Conservation (phyloP, 2,797 vertebrate species). For the Tolypeutes matacus region DNA sequence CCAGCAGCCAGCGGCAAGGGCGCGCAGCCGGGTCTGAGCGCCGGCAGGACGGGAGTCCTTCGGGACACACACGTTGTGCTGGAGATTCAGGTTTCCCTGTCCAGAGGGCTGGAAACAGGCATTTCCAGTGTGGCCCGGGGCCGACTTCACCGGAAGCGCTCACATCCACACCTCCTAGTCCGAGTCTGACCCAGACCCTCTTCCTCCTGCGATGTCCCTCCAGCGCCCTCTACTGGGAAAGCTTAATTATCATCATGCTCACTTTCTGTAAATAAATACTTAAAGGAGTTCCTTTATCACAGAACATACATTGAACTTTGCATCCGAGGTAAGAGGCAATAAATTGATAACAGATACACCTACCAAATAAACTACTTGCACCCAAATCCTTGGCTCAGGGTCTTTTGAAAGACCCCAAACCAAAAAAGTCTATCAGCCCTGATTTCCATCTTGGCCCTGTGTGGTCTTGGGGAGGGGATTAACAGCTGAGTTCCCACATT, state of each 20-base stretch:
- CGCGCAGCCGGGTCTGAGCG: accelerated
- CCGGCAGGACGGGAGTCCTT: not conserved
- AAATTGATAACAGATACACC: not conserved
- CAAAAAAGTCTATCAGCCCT: not conserved
- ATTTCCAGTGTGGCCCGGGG: not conserved
- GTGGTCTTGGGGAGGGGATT: not conserved
- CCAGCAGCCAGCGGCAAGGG: not conserved
- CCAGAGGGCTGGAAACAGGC: not conserved
- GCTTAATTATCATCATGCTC: not conserved
- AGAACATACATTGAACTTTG: not conserved
- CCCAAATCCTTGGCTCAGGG: not conserved
- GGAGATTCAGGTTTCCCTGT: not conserved
- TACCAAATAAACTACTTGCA: not conserved
- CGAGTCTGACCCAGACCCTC: not conserved
- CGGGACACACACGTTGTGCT: not conserved
- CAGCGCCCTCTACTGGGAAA: conserved; percentile 15
- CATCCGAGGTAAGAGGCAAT: not conserved
- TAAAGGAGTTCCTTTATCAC: not conserved
- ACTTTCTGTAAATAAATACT: not conserved
- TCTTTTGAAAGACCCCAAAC: not conserved
- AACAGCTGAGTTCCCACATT: not conserved
- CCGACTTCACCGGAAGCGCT: not conserved
- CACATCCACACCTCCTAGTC: no score
- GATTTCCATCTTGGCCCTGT: not conserved
- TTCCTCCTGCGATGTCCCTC: not conserved